Evolutionary conservation across 2,888 invertebrate genomes (phyloP), one percentile per base, ranked within the genome.

Genomic region (Griposia aprilina): DNA sequence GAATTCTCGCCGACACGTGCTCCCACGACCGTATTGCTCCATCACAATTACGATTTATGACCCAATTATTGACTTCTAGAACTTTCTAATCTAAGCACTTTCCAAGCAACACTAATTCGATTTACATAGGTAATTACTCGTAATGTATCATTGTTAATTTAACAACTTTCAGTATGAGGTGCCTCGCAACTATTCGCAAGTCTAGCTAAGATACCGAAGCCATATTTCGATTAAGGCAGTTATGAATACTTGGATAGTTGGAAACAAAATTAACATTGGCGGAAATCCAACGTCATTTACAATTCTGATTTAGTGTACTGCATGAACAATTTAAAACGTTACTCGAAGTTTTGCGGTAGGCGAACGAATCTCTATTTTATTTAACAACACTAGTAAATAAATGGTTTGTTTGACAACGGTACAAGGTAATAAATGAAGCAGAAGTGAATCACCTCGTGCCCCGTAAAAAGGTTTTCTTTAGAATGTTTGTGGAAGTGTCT

Each of bases 201-300:
- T 85, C 88, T 81, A 86, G 81, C 84, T 82, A 89, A 89, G 88
- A 90, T 88, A 90, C 87, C 84, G 86, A 90, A 88, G 87, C 90
- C 88, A 89, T 92, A 92, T 92, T 94, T 91, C 91, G 91, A 93
- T 94, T 92, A 92, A 82, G 91, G 89, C 91, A 91, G 91, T 92
- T 92, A 93, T 92, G 91, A 92, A 92, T 92, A 90, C 90, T 90
- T 88, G 89, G 87, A 90, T 92, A 92, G 92, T 94, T 93, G 93
- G 92, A 92, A 93, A 94, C 94, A 94, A 93, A 95, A 93, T 36
- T 94, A 93, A 92, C 93, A 91, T 95, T 96, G 96, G 96, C 96
- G 91, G 92, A 91, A 92, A 93, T 95, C 96, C 96, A 96, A 95
- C 90, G 90, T 92, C 93, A 93, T 94, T 94, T 94, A 94, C 93